Evolutionary conservation across 37 sponge, comb jelly and placozoan species (phyloP).

Genomic region (Chondrilla cf. caribensis): DNA sequence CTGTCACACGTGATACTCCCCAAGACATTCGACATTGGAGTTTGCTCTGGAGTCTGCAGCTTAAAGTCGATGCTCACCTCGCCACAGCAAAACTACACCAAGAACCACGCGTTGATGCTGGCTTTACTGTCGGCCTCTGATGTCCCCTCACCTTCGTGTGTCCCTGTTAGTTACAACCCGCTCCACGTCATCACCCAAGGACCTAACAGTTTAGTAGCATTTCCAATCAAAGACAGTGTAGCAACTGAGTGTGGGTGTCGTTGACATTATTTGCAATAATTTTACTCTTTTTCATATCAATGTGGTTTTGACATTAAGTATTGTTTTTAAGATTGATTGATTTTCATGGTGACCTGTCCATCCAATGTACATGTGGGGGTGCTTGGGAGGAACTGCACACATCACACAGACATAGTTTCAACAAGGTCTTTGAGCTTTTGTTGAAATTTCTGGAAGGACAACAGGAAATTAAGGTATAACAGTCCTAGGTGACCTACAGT

Average conservation of each 20-base stretch:
- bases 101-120: neutral
- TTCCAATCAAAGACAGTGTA: neutral
- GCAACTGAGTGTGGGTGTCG: slow-evolving; percentile 7
- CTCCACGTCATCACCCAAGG: neutral
- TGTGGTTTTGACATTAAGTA: neutral
- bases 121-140: no score
- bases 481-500: no score
- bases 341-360: no score
- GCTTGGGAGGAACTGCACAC: no score
- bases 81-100: neutral
- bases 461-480: no score
- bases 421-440: no score
- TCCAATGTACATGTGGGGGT: no score
- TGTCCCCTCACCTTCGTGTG: neutral
- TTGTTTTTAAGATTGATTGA: no score
- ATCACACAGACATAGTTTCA: no score
- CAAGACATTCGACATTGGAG: neutral
- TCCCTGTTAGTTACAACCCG: neutral
- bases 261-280: neutral
- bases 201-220: neutral
- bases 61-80: no score
- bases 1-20: neutral
- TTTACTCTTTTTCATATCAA: neutral
- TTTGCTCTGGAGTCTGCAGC: neutral
- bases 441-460: no score